Evolutionary conservation across 1,140 invertebrate species (phyloP).

Genomic region (Eueides isabella): DNA sequence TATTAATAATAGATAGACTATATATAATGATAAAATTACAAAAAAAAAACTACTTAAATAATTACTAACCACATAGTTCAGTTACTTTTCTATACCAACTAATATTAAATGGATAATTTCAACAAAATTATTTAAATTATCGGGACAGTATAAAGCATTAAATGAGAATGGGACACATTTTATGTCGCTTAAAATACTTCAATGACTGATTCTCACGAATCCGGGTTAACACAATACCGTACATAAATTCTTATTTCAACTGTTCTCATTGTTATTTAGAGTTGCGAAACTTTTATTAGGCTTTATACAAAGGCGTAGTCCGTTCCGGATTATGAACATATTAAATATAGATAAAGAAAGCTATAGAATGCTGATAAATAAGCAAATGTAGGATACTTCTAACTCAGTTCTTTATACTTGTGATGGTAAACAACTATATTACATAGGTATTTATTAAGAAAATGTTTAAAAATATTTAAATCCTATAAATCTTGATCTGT

Average conservation of each 20-base stretch:
- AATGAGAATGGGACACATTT: neutral
- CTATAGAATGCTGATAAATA: neutral
- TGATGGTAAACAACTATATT: neutral
- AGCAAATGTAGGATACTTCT: neutral
- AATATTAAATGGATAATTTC: no score
- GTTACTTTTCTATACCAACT: no score
- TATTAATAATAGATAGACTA: no score
- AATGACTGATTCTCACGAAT: neutral
- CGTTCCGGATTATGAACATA: neutral
- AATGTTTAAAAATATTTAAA: no score
- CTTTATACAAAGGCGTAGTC: neutral
- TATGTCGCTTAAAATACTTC: neutral
- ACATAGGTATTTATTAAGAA: neutral
- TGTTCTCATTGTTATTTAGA: neutral
- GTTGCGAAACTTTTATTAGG: neutral
- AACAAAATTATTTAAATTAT: no score
- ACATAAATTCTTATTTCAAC: neutral
- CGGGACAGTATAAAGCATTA: neutral
- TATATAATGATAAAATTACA: no score
- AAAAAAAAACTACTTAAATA: no score
- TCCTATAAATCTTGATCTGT: no score
- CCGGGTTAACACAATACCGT: neutral
- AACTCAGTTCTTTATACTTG: neutral
- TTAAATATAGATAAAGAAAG: neutral
- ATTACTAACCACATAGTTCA: no score